Evolutionary conservation across 2,113 vertebrate genomes (phyloP).

Genomic region (Odontesthes bonariensis): DNA sequence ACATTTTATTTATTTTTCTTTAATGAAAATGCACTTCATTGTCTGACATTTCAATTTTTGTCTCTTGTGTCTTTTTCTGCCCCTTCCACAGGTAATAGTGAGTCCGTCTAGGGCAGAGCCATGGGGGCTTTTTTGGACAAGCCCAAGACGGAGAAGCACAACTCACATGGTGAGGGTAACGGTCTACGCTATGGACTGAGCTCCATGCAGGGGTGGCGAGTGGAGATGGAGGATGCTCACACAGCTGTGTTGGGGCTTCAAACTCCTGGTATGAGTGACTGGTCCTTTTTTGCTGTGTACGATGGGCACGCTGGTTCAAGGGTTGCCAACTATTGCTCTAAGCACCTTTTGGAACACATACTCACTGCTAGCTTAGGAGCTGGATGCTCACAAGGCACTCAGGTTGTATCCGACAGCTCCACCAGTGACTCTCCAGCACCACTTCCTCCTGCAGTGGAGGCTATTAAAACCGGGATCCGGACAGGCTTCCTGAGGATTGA

Average conservation of each 20-base stretch:
- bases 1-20: neutral
- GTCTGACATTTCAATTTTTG: neutral
- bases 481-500: slow-evolving; percentile 98
- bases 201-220: slow-evolving; percentile 99
- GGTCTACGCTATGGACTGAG: slow-evolving; percentile 94
- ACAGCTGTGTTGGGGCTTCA: slow-evolving; percentile 95
- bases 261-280: slow-evolving; percentile 90
- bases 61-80: slow-evolving; percentile 17
- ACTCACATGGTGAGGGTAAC: slow-evolving; percentile 93
- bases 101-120: slow-evolving; percentile 78
- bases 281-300: slow-evolving; percentile 98
- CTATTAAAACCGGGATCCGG: slow-evolving; percentile 94
- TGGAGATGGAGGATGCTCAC: slow-evolving; percentile 99
- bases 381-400: slow-evolving; percentile 17
- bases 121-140: slow-evolving; percentile 99
- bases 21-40: neutral
- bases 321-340: slow-evolving; percentile 97
- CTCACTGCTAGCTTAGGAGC: slow-evolving; percentile 76
- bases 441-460: slow-evolving; percentile 88
- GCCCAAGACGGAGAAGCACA: slow-evolving; percentile 99
- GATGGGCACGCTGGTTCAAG: slow-evolving; percentile 98
- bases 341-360: slow-evolving; percentile 97
- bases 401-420: slow-evolving; percentile 79
- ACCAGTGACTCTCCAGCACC: slow-evolving; percentile 72
- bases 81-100: slow-evolving; percentile 76